Base-by-base conservation (phyloP, 2,888 invertebrate genomes). In the Tetragonula carbonaria region DNA sequence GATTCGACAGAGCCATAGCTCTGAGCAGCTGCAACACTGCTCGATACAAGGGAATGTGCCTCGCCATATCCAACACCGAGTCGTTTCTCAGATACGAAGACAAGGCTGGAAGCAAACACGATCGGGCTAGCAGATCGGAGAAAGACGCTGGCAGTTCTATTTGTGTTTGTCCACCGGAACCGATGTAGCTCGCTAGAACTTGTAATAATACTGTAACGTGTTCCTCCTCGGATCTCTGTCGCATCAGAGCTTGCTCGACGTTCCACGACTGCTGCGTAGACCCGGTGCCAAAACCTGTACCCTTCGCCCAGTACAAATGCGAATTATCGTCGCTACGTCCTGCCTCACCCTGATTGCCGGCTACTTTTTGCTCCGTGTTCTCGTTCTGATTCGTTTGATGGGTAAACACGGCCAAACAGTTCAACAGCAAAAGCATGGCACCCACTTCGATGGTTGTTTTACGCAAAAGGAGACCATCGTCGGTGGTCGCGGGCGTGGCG, bases 251-350 rank as follows among this genome's bases (percentile, higher is more conserved):
- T 93, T 98, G 98, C 93, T 99, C 99, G 59, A 99, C 98, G 95
- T 99, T 98, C 99, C 99, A 99, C 68, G 98, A 98, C 94, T 98
- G 98, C 87, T 98, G 97, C 18, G 98, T 99, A 38, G 98, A 98
- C 45, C 99, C 99, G 0, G 98, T 99, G 72, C 99, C 99, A 95
- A 99, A 99, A 2, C 99, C 99, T 4, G 99, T 99, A 66, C 99
- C 99, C 94, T 99, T 99, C 0, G 98, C 99, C 98, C 98, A 99
- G 95, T 98, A 98, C 88, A 97, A 95, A 92, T 97, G 97, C 59
- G 96, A 96, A 92, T 97, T 97, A 88, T 97, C 96, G 91, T 97
- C 96, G 77, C 91, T 92, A 8, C 92, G 90, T 28, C 90, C 90
- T 4, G 90, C 87, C 68, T 91, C 72, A 87, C 91, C 84, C 86